Evolutionary conservation across 1,140 invertebrate genomes (phyloP).

Genomic region (Pentalonia nigronervosa): DNA sequence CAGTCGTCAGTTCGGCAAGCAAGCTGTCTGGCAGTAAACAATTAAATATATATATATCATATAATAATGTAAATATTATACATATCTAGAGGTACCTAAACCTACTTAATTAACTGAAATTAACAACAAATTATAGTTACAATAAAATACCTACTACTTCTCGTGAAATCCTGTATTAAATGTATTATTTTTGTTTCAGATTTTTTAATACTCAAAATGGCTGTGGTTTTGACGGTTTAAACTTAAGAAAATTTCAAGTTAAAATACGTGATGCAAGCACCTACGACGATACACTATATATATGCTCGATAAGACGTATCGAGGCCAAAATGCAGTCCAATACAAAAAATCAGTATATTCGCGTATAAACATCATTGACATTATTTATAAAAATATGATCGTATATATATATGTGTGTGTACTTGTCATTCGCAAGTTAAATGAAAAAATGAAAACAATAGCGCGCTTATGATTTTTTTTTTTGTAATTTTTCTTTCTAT

Average conservation of each 20-base stretch:
- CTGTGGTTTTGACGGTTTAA: not conserved
- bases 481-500: not conserved
- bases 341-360: not conserved
- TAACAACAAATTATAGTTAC: no score
- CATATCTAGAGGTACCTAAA: no score
- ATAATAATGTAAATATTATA: no score
- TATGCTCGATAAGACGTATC: not conserved
- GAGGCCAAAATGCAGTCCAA: not conserved
- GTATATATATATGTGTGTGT: no score
- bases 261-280: not conserved
- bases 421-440: not conserved
- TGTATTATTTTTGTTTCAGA: not conserved
- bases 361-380: not conserved
- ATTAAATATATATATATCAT: no score
- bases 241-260: not conserved
- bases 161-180: no score
- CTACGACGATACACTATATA: not conserved
- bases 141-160: no score
- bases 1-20: no score
- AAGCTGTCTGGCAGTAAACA: no score
- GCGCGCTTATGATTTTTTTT: not conserved
- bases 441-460: conserved; percentile 33
- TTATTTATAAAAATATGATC: conserved; percentile 30
- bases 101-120: no score
- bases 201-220: not conserved